Conservation (phyloP, 2,888 invertebrate species). For the Schizaphis graminum region DNA sequence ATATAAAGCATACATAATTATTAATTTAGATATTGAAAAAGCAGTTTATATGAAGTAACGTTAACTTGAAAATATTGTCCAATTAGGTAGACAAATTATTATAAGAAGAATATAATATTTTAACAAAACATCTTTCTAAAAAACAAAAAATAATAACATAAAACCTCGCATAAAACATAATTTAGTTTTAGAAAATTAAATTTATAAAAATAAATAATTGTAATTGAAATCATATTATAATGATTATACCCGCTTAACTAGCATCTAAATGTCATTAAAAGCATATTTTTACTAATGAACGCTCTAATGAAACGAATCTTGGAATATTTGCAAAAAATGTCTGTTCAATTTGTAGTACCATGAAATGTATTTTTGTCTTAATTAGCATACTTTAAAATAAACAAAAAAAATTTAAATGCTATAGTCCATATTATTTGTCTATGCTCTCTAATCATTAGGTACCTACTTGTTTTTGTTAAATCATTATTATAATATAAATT, state of each 20-base stretch:
- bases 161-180: not conserved
- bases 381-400: not conserved
- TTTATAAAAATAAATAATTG: not conserved
- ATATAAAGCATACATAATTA: not conserved
- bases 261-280: not conserved
- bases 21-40: not conserved
- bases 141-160: not conserved
- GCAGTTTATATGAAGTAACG: not conserved
- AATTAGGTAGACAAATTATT: not conserved
- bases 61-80: not conserved
- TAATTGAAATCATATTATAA: not conserved
- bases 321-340: not conserved
- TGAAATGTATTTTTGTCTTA: not conserved
- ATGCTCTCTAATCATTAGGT: not conserved
- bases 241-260: not conserved
- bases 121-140: not conserved
- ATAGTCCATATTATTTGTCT: not conserved
- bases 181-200: not conserved
- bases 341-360: not conserved
- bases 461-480: not conserved
- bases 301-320: not conserved
- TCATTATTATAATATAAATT: not conserved
- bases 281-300: not conserved
- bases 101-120: not conserved
- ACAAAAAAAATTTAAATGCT: not conserved